Evolutionary conservation across 2,888 invertebrate genomes (phyloP).

Genomic region (Athrips mouffetella): DNA sequence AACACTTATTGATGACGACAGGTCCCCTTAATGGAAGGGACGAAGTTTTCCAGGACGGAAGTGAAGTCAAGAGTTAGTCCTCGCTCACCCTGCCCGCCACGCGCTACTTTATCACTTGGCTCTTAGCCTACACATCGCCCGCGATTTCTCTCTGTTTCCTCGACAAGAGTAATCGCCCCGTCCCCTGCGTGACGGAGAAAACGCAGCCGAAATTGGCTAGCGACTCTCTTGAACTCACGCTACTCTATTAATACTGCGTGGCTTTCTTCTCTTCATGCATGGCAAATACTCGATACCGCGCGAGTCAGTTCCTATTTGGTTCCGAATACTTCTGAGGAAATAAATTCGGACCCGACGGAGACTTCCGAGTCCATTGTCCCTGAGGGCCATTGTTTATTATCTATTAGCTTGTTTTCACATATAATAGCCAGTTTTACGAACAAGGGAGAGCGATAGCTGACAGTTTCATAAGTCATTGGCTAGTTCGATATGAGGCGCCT

Average conservation of each 20-base stretch:
- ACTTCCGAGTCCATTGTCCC: neutral
- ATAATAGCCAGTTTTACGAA: neutral
- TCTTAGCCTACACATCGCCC: conserved; percentile 25
- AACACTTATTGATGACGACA: conserved; percentile 14
- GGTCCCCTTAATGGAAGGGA: conserved; percentile 14
- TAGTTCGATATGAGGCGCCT: conserved; percentile 10
- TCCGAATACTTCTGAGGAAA: too few species aligned
- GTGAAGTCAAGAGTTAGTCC: conserved; percentile 13
- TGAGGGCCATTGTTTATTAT: neutral
- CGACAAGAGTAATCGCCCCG: conserved; percentile 34
- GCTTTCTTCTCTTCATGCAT: neutral
- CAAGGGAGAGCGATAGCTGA: neutral
- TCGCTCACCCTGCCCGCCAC: conserved; percentile 17
- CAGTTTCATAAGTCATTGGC: neutral
- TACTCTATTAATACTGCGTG: neutral
- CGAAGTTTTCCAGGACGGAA: conserved; percentile 16
- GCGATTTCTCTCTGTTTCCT: conserved; percentile 44
- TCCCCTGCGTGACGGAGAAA: conserved; percentile 32
- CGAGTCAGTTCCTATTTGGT: neutral
- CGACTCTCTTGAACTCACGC: conserved; percentile 26
- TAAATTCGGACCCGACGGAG: neutral
- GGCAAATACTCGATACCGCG: neutral
- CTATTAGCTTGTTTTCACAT: conserved; percentile 3
- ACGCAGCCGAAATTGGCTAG: conserved; percentile 36
- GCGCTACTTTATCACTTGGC: conserved; percentile 24